Percentiles rank a stretch among this genome's conserved stretches.
phyloP scores from a whole-genome alignment of 2,888 invertebrate genomes.

The Volucella zonaria region DNA sequence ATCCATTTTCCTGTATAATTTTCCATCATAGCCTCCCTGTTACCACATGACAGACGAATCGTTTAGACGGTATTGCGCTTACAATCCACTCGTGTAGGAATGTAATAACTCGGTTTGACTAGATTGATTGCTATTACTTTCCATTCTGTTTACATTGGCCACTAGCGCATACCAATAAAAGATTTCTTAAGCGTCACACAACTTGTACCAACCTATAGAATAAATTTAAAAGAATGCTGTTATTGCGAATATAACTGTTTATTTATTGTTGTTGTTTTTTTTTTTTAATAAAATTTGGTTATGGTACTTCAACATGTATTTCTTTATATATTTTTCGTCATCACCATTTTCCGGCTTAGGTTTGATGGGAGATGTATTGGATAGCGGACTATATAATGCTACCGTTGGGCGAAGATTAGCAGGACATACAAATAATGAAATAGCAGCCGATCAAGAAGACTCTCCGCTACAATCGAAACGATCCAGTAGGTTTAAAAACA shows the following conservation, averaged over 20 bases:
- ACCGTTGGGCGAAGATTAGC: conserved; percentile 83
- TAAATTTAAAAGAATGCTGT: not conserved
- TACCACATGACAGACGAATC: too few species aligned
- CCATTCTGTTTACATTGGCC: too few species aligned
- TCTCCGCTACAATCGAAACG: conserved; percentile 92
- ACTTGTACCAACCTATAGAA: conserved; percentile 8
- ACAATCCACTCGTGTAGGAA: too few species aligned
- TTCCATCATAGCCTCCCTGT: too few species aligned
- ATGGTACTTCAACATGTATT: conserved; percentile 52
- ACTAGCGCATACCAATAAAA: too few species aligned
- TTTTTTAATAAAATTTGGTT: conserved; percentile 43
- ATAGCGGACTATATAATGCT: conserved; percentile 76
- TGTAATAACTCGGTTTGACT: too few species aligned
- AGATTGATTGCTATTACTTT: too few species aligned
- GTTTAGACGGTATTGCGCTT: too few species aligned
- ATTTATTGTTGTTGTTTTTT: conserved; percentile 11
- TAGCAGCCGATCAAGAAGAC: conserved; percentile 85
- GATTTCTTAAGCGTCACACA: not conserved
- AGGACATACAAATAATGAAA: conserved; percentile 76
- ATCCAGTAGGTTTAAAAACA: conserved; percentile 88
- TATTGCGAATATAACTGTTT: too few species aligned
- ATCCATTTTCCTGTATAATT: too few species aligned
- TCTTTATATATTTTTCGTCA: conserved; percentile 60
- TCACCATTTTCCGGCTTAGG: conserved; percentile 67
- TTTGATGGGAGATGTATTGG: conserved; percentile 80